These are phyloP conservation scores for Oikopleura vanhoeffeni DNA, from an alignment of 23 tunicate species.

Conservation along the genomic window DNA sequence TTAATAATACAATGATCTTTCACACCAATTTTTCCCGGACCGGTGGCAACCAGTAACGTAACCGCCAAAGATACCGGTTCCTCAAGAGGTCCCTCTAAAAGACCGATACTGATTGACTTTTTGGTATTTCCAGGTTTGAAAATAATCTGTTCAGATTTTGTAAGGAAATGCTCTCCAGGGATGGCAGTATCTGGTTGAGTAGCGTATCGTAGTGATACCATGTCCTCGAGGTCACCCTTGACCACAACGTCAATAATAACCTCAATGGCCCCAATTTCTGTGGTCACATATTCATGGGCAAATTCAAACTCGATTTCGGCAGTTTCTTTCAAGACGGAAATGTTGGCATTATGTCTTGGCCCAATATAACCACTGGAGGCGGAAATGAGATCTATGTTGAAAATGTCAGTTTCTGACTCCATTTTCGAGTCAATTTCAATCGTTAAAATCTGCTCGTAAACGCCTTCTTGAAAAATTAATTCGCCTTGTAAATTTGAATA, in stretches of 20 bases:
- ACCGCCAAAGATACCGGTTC: not conserved
- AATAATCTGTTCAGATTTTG: not conserved
- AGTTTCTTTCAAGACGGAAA: not conserved
- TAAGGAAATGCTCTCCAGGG: not conserved
- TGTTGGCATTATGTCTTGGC: not conserved
- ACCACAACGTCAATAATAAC: not conserved
- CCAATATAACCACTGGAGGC: not conserved
- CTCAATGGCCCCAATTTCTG: not conserved
- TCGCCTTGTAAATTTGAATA: not conserved
- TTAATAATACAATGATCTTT: not conserved
- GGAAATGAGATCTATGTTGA: not conserved
- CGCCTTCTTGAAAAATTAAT: not conserved
- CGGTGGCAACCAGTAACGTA: not conserved
- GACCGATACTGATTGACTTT: not conserved
- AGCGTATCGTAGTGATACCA: not conserved
- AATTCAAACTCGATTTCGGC: not conserved
- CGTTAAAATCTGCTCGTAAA: not conserved
- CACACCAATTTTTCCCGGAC: not conserved
- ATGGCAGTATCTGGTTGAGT: not conserved
- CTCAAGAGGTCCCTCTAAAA: not conserved
- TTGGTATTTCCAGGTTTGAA: not conserved
- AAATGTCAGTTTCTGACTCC: not conserved
- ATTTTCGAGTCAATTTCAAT: not conserved
- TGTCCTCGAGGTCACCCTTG: not conserved
- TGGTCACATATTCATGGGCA: not conserved